Percentiles rank a stretch among this genome's conserved stretches.
Conservation (phyloP, 2,888 invertebrate genomes). For the Selenia dentaria region DNA sequence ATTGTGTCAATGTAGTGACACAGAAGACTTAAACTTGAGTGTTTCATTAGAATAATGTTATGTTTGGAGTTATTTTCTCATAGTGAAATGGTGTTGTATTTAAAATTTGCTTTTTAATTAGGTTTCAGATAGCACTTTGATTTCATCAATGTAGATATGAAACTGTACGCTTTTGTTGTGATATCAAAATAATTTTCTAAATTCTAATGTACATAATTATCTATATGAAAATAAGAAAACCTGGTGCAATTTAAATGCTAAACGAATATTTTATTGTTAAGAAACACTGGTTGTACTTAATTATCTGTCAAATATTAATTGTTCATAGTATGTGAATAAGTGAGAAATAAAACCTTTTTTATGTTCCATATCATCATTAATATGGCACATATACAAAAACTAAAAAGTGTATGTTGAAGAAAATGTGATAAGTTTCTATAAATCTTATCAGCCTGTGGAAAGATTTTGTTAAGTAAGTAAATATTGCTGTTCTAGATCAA, state of each 20-base stretch:
- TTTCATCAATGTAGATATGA: slow-evolving; percentile 14
- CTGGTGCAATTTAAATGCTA: slow-evolving; percentile 25
- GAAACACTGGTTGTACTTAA: slow-evolving; percentile 27
- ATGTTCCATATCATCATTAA: background rate
- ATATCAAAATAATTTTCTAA: slow-evolving; percentile 24
- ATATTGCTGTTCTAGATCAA: too few relatives aligned
- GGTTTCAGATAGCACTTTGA: slow-evolving; percentile 13
- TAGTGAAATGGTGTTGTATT: slow-evolving; percentile 10
- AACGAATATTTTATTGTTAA: slow-evolving; percentile 9
- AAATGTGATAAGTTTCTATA: too few relatives aligned
- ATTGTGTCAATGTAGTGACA: slow-evolving; percentile 35
- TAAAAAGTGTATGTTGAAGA: too few relatives aligned
- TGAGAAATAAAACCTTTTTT: background rate
- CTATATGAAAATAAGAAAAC: slow-evolving; percentile 14
- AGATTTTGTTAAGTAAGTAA: too few relatives aligned
- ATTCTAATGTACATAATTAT: slow-evolving; percentile 20
- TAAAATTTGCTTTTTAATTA: slow-evolving; percentile 3
- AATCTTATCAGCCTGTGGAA: too few relatives aligned
- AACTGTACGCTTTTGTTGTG: slow-evolving; percentile 29
- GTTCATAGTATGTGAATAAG: background rate
- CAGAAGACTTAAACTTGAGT: slow-evolving; percentile 25
- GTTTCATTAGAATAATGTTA: slow-evolving; percentile 12
- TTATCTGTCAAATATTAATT: slow-evolving; percentile 6
- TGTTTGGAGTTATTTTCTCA: slow-evolving; percentile 5
- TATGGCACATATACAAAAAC: slow-evolving; percentile 1